Conservation (phyloP, 2,113 vertebrate genomes). For the Mesembrinibis cayennensis region DNA sequence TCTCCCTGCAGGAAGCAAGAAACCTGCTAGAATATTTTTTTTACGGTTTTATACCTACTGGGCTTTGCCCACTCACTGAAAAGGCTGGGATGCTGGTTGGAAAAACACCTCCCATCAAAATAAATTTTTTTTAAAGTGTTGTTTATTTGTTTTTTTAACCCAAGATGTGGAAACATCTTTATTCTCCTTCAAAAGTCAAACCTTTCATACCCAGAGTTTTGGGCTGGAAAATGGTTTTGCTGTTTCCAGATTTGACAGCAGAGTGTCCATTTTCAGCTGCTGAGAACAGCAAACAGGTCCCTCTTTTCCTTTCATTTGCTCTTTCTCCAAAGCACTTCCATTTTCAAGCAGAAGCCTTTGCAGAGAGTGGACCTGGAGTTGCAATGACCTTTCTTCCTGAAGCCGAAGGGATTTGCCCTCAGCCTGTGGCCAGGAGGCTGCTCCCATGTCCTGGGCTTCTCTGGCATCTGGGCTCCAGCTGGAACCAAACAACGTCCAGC, state of each 20-base stretch:
- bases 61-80: neutral
- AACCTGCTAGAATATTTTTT: neutral
- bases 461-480: neutral
- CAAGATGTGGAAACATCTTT: neutral
- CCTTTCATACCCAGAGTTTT: neutral
- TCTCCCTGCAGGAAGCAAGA: neutral
- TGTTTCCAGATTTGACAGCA: neutral
- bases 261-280: neutral
- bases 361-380: neutral
- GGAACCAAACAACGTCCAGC: neutral
- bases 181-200: neutral
- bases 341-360: neutral
- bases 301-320: neutral
- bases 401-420: neutral
- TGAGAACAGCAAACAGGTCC: fast-evolving
- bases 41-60: neutral
- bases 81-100: neutral
- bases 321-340: neutral
- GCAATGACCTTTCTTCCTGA: fast-evolving
- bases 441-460: neutral
- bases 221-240: neutral
- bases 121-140: neutral
- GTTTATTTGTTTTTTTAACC: neutral
- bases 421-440: neutral
- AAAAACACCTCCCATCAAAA: neutral